phyloP scores from a whole-genome alignment of 2,113 vertebrate genomes.

The Rhea americana region DNA sequence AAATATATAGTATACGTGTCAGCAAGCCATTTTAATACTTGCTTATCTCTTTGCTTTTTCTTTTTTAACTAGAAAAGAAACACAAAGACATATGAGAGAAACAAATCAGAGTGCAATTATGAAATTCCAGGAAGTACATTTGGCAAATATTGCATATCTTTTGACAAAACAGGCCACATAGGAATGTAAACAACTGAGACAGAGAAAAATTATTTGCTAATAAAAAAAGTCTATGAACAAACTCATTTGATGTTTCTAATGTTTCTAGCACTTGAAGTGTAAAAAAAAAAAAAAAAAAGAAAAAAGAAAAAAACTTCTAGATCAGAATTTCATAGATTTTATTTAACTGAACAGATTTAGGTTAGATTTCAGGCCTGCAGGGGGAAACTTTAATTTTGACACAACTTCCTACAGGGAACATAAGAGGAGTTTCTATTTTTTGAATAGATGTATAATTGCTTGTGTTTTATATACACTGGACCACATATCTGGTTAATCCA shows the following conservation, averaged over 20 bases:
- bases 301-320: not conserved
- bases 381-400: not conserved
- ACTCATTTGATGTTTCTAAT: not conserved
- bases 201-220: not conserved
- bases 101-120: constrained; percentile 29
- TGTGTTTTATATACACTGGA: not conserved
- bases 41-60: not conserved
- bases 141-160: constrained; percentile 19
- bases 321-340: not conserved
- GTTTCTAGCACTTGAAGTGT: not conserved
- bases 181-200: constrained; percentile 53
- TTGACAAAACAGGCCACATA: constrained; percentile 38
- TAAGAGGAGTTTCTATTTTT: not conserved
- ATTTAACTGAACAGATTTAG: not conserved
- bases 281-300: not conserved
- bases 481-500: not conserved
- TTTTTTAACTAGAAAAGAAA: not conserved
- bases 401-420: not conserved
- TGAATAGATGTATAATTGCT: not conserved
- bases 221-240: constrained; percentile 21
- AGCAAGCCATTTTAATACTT: not conserved
- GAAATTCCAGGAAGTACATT: constrained; percentile 50
- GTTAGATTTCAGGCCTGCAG: not conserved
- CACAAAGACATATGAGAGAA: not conserved
- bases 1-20: not conserved